Evolutionary conservation across 2,113 vertebrate species (phyloP).

Genomic region (Gambusia affinis): DNA sequence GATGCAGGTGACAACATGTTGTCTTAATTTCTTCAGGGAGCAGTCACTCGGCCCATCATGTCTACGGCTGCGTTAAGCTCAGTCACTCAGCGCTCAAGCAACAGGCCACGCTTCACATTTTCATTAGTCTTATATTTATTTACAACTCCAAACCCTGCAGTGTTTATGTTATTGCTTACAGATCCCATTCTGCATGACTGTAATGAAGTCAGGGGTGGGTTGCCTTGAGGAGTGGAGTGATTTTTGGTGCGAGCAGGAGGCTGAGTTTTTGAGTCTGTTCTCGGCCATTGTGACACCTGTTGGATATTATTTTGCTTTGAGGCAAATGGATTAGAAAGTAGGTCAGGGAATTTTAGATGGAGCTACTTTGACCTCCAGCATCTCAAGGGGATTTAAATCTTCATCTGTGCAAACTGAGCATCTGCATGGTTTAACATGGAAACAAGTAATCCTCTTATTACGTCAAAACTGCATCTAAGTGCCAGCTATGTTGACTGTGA

Average conservation of each 20-base stretch:
- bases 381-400: no score
- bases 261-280: conserved; percentile 32
- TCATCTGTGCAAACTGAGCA: no score
- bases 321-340: no score
- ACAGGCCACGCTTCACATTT: conserved; percentile 35
- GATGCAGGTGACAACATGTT: conserved; percentile 50
- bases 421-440: no score
- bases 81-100: conserved; percentile 52
- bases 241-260: conserved; percentile 20
- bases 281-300: no score
- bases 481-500: no score
- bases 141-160: conserved; percentile 30
- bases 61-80: conserved; percentile 50
- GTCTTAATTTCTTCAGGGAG: conserved; percentile 60
- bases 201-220: conserved; percentile 42
- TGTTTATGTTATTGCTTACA: conserved; percentile 31
- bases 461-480: no score
- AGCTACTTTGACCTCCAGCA: no score
- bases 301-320: no score
- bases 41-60: conserved; percentile 47
- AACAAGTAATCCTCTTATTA: no score
- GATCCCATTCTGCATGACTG: conserved; percentile 8
- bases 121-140: conserved; percentile 60
- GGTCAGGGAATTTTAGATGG: no score
- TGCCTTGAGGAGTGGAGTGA: conserved; percentile 25